Percentiles rank a stretch among this genome's conserved stretches.
Conservation (phyloP, 2,113 vertebrate genomes). For the Trematomus loennbergii region DNA sequence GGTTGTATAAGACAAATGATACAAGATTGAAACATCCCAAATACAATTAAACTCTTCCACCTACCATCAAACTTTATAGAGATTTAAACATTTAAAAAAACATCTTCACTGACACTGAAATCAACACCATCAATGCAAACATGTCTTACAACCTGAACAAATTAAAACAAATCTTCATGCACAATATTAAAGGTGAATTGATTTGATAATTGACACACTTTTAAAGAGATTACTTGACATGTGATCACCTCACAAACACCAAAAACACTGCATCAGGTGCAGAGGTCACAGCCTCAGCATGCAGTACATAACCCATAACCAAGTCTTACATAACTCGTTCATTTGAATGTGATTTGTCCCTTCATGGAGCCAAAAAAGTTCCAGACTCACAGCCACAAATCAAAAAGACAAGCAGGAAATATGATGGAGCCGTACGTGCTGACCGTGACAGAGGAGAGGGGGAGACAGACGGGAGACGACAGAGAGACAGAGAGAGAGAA, state of each 20-base stretch:
- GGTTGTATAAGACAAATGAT: too few species aligned
- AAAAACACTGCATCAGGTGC: not conserved
- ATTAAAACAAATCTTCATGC: too few species aligned
- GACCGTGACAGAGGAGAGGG: not conserved
- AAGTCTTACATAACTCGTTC: not conserved
- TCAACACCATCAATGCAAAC: too few species aligned
- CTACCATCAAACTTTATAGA: too few species aligned
- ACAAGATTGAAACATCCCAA: too few species aligned
- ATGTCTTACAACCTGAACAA: too few species aligned
- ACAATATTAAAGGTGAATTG: too few species aligned
- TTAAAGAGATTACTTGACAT: not conserved
- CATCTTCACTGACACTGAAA: too few species aligned
- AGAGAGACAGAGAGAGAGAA: not conserved
- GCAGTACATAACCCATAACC: not conserved
- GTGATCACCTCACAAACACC: not conserved
- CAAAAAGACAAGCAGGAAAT: conserved; percentile 24
- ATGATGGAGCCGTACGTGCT: too few species aligned
- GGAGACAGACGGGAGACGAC: not conserved
- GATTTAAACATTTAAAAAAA: too few species aligned
- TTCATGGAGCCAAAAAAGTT: not conserved
- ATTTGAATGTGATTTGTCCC: conserved; percentile 28
- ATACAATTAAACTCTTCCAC: too few species aligned
- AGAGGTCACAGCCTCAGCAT: not conserved
- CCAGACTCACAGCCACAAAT: conserved; percentile 35
- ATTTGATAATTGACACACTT: not conserved